Base-by-base conservation (phyloP, 2,888 invertebrate species). In the Tricholauxania praeusta region DNA sequence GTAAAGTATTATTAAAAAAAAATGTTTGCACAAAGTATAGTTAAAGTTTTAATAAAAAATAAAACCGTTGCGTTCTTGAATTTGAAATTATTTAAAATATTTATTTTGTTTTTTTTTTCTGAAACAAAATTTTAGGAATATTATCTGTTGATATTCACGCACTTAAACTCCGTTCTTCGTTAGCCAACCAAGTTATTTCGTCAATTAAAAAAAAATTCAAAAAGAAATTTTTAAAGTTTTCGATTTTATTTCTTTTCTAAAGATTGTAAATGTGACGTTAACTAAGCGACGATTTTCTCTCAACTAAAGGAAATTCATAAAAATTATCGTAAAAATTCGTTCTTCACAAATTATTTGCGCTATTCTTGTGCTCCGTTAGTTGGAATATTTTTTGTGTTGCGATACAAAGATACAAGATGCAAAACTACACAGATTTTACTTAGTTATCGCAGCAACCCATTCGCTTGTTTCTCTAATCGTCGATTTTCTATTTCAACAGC, bases 211-310 rank as follows among this genome's bases (percentile, higher is more conserved):
- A 66, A 32, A 53, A 39, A 53, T 65, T 66, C 32, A n/a, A 53
- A 52, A 19, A 60, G 19, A 48, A 72, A 73, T 75, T 78, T 66
- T 73, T 73, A 71, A 74, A 72, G 68, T 74, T 73, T 71, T 78
- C 74, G 76, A 72, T 76, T 74, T 75, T 59, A 62, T 62, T 15
- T 17, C 12, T 59, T 49, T 71, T 71, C 73, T 69, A 59, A 51
- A 39, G 10, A 39, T 39, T 74, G 67, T 72, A 64, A 72, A 76
- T 80, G 82, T 84, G 85, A 87, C 85, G 86, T 87, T 85, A 83
- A 86, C 86, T 83, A 85, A 87, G 86, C 87, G 87, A 87, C 86
- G 87, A 84, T 85, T 84, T 87, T 87, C 85, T 87, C 87, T 87
- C 85, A 87, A 87, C 87, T 87, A 85, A 87, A 86, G 86, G 82